Percentiles rank a stretch among this genome's conserved stretches.
Evolutionary conservation across 2,797 vertebrate species (phyloP).

Genomic region (Darevskia mixta): DNA sequence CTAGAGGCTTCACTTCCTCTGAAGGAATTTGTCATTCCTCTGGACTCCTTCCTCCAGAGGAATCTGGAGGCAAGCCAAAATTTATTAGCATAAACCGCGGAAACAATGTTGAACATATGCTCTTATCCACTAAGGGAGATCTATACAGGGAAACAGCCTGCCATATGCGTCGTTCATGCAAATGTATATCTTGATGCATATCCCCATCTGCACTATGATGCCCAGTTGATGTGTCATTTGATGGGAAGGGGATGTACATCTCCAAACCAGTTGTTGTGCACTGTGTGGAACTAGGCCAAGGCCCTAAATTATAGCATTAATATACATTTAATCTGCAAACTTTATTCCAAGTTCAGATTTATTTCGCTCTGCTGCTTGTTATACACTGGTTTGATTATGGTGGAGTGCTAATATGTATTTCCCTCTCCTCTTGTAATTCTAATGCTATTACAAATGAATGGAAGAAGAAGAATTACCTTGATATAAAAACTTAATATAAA

Average conservation of each 20-base stretch:
- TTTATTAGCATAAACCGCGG: not conserved
- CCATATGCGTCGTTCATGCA: not conserved
- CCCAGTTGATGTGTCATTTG: not conserved
- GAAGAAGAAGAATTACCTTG: conserved; percentile 32
- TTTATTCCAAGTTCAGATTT: conserved; percentile 2
- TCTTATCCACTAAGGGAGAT: not conserved
- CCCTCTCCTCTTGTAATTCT: not conserved
- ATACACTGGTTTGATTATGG: not conserved
- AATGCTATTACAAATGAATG: conserved; percentile 28
- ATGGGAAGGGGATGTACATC: not conserved
- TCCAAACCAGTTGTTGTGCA: not conserved
- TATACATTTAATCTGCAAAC: not conserved
- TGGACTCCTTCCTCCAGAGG: too few species aligned
- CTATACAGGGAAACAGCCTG: not conserved
- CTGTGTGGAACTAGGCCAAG: too few species aligned
- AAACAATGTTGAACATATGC: not conserved
- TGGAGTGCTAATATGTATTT: not conserved
- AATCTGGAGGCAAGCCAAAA: not conserved
- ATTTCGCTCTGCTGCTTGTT: not conserved
- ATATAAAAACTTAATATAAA: conserved; percentile 66
- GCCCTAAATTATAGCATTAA: not conserved
- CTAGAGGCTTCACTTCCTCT: not conserved
- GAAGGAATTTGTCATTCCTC: not conserved
- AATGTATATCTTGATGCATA: not conserved
- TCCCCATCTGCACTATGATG: not conserved